phyloP scores from a whole-genome alignment of 2,113 vertebrate species.

The Vombatus ursinus region DNA sequence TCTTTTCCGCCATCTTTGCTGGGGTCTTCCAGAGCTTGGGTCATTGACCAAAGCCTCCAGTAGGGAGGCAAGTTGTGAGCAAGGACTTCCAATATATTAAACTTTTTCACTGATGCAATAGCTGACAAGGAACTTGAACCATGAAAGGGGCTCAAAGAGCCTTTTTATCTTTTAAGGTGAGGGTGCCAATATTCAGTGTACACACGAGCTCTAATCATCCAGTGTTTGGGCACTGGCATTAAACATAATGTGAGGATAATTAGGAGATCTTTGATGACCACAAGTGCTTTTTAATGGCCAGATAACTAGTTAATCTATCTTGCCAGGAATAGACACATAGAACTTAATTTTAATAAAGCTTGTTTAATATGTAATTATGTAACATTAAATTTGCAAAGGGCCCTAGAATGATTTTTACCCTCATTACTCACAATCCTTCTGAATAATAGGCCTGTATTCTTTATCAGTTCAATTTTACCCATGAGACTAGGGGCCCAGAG shows the following conservation, averaged over 20 bases:
- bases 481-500: background rate
- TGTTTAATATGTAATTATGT: slow-evolving; percentile 53
- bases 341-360: slow-evolving; percentile 70
- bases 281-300: slow-evolving; percentile 59
- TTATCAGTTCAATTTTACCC: background rate
- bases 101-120: background rate
- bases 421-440: background rate
- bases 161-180: background rate
- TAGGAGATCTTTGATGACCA: slow-evolving; percentile 40
- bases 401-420: background rate
- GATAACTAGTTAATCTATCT: slow-evolving; percentile 46
- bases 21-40: background rate
- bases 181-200: background rate
- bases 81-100: background rate
- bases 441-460: background rate
- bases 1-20: background rate
- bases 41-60: background rate
- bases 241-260: background rate
- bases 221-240: background rate
- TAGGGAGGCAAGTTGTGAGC: background rate
- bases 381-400: background rate
- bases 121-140: background rate
- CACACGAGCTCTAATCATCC: background rate
- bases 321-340: slow-evolving; percentile 25
- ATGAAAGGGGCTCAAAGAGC: background rate